phyloP scores from a whole-genome alignment of 2,797 vertebrate genomes.

The Malacoraja senta region DNA sequence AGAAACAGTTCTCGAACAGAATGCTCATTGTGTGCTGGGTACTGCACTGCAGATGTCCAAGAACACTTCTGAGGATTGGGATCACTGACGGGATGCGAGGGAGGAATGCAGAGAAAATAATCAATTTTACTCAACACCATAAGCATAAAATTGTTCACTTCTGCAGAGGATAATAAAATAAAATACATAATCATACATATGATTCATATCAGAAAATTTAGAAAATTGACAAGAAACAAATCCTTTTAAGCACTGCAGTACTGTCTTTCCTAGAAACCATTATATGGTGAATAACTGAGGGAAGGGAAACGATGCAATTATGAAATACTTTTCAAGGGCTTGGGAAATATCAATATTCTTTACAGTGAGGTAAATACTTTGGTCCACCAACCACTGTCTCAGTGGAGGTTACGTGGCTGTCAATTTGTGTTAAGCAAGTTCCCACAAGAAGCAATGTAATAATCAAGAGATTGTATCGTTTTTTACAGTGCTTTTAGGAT shows the following conservation, averaged over 20 bases:
- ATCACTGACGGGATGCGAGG: background rate
- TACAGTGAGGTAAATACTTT: no score
- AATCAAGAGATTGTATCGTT: no score
- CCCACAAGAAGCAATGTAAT: no score
- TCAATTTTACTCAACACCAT: background rate
- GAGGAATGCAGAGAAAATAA: background rate
- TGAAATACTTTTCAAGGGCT: no score
- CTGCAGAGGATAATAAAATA: background rate
- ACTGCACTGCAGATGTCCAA: slow-evolving; percentile 33
- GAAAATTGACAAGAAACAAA: background rate
- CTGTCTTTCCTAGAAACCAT: background rate
- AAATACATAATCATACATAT: background rate
- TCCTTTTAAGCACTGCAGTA: background rate
- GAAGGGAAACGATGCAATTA: no score
- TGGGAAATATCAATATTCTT: no score
- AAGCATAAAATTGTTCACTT: background rate
- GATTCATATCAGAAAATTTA: background rate
- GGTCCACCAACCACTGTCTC: no score
- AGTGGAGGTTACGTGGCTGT: no score
- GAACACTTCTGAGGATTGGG: slow-evolving; percentile 15
- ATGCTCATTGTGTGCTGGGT: background rate
- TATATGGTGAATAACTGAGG: background rate
- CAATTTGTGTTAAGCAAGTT: no score
- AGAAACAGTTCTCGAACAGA: background rate
- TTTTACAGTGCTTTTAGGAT: no score